Percentiles rank a stretch among this genome's conserved stretches.
Conservation (phyloP, 2,888 invertebrate species). For the Drosophila heteroneura region DNA sequence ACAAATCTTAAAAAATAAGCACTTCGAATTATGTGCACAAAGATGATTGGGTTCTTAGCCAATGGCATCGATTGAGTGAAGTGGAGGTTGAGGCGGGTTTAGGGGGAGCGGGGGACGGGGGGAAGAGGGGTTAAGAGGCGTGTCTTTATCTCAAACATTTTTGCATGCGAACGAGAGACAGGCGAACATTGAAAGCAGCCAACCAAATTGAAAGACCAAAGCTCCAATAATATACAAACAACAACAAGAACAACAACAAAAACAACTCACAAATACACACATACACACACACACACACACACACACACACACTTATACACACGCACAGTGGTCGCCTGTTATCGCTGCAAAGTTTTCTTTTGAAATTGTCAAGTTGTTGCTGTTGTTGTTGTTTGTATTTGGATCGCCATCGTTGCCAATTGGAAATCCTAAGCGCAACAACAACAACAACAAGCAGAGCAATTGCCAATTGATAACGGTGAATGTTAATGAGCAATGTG, state of each 20-base stretch:
- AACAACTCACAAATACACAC: conserved; percentile 11
- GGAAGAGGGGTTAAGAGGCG: conserved; percentile 14
- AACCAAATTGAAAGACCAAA: conserved; percentile 69
- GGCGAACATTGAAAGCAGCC: conserved; percentile 60
- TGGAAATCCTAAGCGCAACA: conserved; percentile 51
- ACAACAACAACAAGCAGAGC: conserved; percentile 9
- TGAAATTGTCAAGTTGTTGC: conserved; percentile 38
- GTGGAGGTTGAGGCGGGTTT: background rate
- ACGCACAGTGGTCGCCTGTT: conserved; percentile 25
- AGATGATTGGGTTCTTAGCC: background rate
- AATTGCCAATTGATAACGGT: conserved; percentile 55
- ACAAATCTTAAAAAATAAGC: background rate
- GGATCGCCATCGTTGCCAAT: conserved; percentile 40
- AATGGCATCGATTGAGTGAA: conserved; percentile 1
- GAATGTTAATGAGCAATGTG: conserved; percentile 60
- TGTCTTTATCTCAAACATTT: conserved; percentile 61
- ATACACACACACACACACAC: conserved; percentile 20
- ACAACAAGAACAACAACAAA: conserved; percentile 12
- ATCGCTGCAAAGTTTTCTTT: conserved; percentile 42
- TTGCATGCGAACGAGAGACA: conserved; percentile 57
- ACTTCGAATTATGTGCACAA: background rate
- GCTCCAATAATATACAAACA: conserved; percentile 27
- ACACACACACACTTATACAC: conserved; percentile 8
- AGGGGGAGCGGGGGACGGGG: background rate
- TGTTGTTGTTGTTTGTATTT: conserved; percentile 15